Base-by-base conservation (phyloP, 2,113 vertebrate genomes). In the Dolichallabes microphthalmus region DNA sequence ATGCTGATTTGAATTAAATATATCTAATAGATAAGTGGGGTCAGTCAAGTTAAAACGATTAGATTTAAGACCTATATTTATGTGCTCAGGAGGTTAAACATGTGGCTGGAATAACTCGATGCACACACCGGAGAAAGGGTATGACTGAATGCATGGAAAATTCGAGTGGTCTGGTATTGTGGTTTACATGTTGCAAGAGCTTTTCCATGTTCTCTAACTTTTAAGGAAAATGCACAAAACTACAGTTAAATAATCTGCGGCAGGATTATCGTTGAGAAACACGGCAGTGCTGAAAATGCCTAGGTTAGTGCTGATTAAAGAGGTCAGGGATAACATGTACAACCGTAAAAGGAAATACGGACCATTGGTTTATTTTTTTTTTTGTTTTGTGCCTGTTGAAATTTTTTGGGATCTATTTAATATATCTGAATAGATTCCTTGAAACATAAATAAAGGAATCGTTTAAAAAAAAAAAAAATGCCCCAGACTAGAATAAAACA, bases 21-120 rank as follows among this genome's bases (percentile, higher is more conserved):
- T 63, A 75, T 52, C 50, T 76, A 30, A 82, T 17, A 82, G 83
- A 78, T 76, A 77, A 82, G 63, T 35, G n/a, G 57, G 71, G 25
- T 79, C 80, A 66, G 30, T 86, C 19, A 1, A 55, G 52, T 76
- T 68, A 69, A 83, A 68, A 30, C 45, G 20, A 30, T 25, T 66
- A 55, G 50, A 84, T 53, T 74, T 35, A 35, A 81, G 61, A 27
- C 35, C 30, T 10, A 52, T 19, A 39, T 75, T 2, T 20, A 80
- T 71, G 83, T 74, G 35, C 6, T 66, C 2, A n/a, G 66, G 76
- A 60, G 20, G 17, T 58, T 58, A 55, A 73, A 39, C 12, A 35
- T 53, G 63, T 19, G 63, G 30, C 15, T 1, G 32, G 1, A 74
- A 52, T 57, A 75, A 60, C 61, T 57, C 66, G 22, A 1, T 19